Base-by-base conservation (phyloP, 2,888 invertebrate genomes). In the Pseudanteris insignis region DNA sequence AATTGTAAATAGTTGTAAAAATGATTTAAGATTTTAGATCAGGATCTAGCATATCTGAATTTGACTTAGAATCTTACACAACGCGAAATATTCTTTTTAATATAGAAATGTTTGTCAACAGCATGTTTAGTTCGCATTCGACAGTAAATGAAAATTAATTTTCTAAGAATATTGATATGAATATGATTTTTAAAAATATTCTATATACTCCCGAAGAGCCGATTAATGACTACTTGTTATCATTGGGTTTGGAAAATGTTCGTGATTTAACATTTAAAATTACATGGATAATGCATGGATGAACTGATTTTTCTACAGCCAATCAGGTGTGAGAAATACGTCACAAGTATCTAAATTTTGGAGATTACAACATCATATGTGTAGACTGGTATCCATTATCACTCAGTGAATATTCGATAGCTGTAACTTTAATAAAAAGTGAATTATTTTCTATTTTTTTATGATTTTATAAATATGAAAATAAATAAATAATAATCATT, bases 261-360 rank as follows among this genome's bases (percentile, higher is more conserved):
- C 48, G 41, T 7, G 15, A 13, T 1, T 75, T 72, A 0, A 54
- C 64, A 24, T 74, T 77, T 12, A 66, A 63, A 8, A 75, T 75
- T 0, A 82, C 83, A 70, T 66, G 83, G n/a, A 65, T 83, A 2
- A 74, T 83, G 13, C 83, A 83, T 48, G 83, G 83, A 11, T 83
- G 81, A 81, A 74, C 77, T 1, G 82, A 82, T 55, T 79, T 74
- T 40, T 74, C 71, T 9, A 70, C 69, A 21, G 70, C 73, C 9
- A 62, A 55, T 6, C 77, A 77, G 77, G 44, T 75, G 3, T 67
- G 66, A n/a, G 63, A 70, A 1, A 67, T 82, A 48, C 75, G 77
- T 4, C 68, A 71, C 25, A 82, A 80, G 48, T 84, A 82, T 57
- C 67, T 84, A 11, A 67, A 61, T 5, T 70, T 60, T n/a, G 78